Evolutionary conservation across 2,888 invertebrate genomes (phyloP).

Genomic region (Odontocerum albicorne): DNA sequence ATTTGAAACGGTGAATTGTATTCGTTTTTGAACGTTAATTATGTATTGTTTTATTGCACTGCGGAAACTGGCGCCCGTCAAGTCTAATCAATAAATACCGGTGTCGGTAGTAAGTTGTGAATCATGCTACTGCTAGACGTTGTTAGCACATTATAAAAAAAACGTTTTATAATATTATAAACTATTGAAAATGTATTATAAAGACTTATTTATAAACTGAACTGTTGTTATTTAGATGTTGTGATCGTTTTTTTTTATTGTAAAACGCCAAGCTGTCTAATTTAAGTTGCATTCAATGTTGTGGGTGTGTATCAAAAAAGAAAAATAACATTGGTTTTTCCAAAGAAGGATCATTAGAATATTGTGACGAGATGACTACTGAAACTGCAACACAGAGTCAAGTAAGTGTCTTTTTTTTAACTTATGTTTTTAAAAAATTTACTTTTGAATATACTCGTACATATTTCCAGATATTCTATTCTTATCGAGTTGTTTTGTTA

Average conservation of each 20-base stretch:
- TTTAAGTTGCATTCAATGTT: slow-evolving; percentile 41
- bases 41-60: not conserved
- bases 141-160: slow-evolving; percentile 1
- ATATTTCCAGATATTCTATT: too few species aligned
- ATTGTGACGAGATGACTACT: slow-evolving; percentile 54
- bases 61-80: slow-evolving; percentile 10
- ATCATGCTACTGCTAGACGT: slow-evolving; percentile 4
- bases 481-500: too few species aligned
- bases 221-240: not conserved
- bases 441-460: too few species aligned
- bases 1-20: not conserved
- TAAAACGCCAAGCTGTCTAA: slow-evolving; percentile 32
- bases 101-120: not conserved
- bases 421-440: too few species aligned
- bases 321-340: slow-evolving; percentile 41
- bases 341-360: slow-evolving; percentile 37
- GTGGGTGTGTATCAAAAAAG: slow-evolving; percentile 46
- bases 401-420: slow-evolving; percentile 42
- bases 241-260: slow-evolving; percentile 4
- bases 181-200: slow-evolving; percentile 7
- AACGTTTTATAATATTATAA: too few species aligned
- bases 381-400: slow-evolving; percentile 57
- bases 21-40: not conserved
- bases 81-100: slow-evolving; percentile 7
- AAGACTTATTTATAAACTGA: not conserved